Conservation (phyloP, 2,113 vertebrate species). For the Dipodomys stephensi region DNA sequence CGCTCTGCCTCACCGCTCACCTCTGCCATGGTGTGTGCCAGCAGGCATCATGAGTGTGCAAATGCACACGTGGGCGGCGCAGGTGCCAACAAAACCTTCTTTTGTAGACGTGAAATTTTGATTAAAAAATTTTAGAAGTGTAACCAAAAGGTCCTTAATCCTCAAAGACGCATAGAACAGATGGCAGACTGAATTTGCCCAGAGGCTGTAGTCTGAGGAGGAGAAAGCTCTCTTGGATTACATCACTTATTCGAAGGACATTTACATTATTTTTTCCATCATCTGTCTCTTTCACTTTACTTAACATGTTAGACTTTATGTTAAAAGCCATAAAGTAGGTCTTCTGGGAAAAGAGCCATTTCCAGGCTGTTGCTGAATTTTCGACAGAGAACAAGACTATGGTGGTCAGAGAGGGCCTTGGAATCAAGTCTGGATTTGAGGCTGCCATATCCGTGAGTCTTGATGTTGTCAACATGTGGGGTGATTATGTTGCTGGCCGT, state of each 20-base stretch:
- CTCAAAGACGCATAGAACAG: not conserved
- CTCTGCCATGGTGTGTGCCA: accelerated
- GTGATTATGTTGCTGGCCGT: not conserved
- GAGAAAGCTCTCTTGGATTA: not conserved
- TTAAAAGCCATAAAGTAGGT: not conserved
- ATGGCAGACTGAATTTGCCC: not conserved
- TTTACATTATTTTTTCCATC: not conserved
- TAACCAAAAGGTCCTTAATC: not conserved
- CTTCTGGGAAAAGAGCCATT: not conserved
- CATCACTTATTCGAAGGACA: not conserved
- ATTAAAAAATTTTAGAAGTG: too few relatives aligned
- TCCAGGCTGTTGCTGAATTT: not conserved
- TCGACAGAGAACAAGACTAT: too few relatives aligned
- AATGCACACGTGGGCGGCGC: accelerated
- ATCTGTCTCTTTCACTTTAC: not conserved
- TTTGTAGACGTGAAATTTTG: too few relatives aligned
- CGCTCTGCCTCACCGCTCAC: accelerated
- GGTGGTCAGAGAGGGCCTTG: not conserved
- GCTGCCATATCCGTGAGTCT: accelerated
- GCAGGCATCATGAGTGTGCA: not conserved
- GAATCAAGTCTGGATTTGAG: not conserved
- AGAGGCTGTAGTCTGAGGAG: accelerated
- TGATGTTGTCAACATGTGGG: accelerated
- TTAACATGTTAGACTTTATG: not conserved
- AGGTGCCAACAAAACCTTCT: not conserved